Conservation (phyloP, 2,113 vertebrate species). For the Paraplagusia blochii region DNA sequence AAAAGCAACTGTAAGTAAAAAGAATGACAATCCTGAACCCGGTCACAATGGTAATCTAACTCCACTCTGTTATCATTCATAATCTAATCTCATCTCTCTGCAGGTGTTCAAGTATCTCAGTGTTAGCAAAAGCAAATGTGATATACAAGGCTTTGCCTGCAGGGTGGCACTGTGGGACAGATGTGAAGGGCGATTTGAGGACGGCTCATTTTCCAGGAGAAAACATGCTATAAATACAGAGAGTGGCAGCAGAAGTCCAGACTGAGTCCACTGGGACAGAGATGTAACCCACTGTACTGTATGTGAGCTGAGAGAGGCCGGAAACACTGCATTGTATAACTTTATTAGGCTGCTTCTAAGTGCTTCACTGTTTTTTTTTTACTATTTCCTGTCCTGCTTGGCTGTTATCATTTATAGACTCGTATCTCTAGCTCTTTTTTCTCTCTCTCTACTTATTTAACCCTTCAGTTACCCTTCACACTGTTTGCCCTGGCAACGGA, state of each 20-base stretch:
- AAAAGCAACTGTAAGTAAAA: no score
- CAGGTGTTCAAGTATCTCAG: constrained; percentile 19
- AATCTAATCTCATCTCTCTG: constrained; percentile 13
- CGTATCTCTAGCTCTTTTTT: constrained; percentile 2
- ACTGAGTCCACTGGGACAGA: constrained; percentile 50
- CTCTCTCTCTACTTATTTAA: constrained; percentile 25
- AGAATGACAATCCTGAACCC: no score
- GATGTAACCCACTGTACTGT: constrained; percentile 29
- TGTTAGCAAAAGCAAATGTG: constrained; percentile 17
- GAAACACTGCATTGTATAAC: constrained; percentile 26
- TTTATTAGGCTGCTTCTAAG: neutral
- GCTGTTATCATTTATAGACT: constrained; percentile 34
- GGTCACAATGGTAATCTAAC: neutral
- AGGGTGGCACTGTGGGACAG: constrained; percentile 39
- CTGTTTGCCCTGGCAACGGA: no score
- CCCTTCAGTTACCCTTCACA: no score
- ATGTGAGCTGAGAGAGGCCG: constrained; percentile 37
- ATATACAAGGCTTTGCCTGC: constrained; percentile 20
- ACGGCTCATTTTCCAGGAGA: constrained; percentile 36
- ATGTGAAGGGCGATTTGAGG: constrained; percentile 70
- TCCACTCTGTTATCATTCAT: neutral
- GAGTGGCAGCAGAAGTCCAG: constrained; percentile 47
- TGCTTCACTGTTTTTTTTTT: neutral
- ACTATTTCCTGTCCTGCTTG: constrained; percentile 22
- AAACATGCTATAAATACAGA: constrained; percentile 69